Conservation (phyloP, 2,888 invertebrate species). For the Ashinkailepas kermadecensis region DNA sequence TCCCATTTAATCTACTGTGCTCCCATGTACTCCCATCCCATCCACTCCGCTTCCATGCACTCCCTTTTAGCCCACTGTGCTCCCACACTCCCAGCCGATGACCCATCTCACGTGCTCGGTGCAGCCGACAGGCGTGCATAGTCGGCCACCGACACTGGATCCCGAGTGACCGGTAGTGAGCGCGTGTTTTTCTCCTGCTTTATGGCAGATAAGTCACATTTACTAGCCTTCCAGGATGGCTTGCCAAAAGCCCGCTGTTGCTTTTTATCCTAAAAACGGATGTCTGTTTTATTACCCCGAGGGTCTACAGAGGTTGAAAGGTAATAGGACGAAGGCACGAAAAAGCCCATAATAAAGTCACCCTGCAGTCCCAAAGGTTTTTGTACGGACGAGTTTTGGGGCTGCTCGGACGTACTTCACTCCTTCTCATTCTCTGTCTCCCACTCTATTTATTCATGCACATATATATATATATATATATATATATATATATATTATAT, state of each 20-base stretch:
- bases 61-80: too few species aligned
- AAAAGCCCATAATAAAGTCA: constrained; percentile 11
- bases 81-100: too few species aligned
- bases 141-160: too few species aligned
- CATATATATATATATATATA: too few species aligned
- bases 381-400: neutral
- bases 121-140: too few species aligned
- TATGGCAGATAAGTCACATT: constrained; percentile 10
- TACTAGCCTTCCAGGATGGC: neutral
- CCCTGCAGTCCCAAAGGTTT: neutral
- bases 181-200: neutral
- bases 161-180: neutral
- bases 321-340: neutral
- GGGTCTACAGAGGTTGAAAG: neutral
- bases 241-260: constrained; percentile 2
- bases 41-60: too few species aligned
- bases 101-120: too few species aligned
- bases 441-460: too few species aligned
- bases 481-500: too few species aligned
- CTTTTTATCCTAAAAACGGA: neutral
- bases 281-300: constrained; percentile 4
- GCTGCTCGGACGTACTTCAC: neutral
- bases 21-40: too few species aligned
- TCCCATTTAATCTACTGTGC: too few species aligned
- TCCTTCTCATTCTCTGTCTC: neutral